phyloP scores from a whole-genome alignment of 2,797 vertebrate genomes.

The Poecilia picta region DNA sequence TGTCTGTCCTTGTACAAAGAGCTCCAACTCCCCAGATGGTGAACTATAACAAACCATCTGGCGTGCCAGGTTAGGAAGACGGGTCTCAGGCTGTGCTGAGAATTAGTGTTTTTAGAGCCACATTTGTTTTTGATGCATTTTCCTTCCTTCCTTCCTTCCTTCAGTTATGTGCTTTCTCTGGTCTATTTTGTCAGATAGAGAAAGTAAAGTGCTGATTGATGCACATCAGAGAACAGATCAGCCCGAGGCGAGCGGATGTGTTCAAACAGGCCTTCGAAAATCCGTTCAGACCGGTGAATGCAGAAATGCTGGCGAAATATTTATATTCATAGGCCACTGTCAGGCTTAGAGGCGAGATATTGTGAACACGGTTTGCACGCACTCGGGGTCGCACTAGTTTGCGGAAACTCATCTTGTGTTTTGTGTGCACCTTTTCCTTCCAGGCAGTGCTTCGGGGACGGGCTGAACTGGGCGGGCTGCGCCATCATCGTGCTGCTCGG shows the following conservation, averaged over 20 bases:
- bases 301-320: not conserved
- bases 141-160: not conserved
- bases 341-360: not conserved
- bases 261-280: not conserved
- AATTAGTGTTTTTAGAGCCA: not conserved
- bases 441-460: slow-evolving; percentile 98
- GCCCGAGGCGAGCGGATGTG: not conserved
- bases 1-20: not conserved
- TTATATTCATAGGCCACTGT: not conserved
- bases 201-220: not conserved
- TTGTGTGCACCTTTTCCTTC: not conserved
- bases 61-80: not conserved
- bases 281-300: not conserved
- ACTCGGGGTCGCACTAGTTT: not conserved
- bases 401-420: not conserved
- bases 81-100: not conserved
- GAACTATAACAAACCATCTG: not conserved
- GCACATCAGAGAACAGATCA: not conserved
- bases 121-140: not conserved
- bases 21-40: not conserved
- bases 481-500: slow-evolving; percentile 96
- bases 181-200: not conserved
- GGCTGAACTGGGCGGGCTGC: slow-evolving; percentile 98
- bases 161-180: not conserved
- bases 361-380: not conserved